Conservation (phyloP, 2,113 vertebrate species). For the Morone chrysops region DNA sequence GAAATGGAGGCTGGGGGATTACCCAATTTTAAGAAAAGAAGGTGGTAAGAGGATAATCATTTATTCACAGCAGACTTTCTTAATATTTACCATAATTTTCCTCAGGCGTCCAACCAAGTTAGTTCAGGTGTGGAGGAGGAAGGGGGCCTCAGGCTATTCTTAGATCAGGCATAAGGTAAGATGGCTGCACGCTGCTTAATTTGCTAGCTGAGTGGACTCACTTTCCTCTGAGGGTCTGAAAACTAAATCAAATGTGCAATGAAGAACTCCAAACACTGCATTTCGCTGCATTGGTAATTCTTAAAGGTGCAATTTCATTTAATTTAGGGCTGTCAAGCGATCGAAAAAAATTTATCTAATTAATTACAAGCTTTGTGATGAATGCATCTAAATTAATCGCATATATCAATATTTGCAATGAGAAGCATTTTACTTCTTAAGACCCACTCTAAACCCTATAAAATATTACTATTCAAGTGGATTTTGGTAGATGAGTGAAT, state of each 20-base stretch:
- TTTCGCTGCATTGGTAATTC: conserved; percentile 49
- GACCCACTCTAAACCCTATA: no score
- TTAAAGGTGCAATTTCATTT: conserved; percentile 26
- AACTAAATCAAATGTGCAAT: conserved; percentile 60
- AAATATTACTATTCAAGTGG: no score
- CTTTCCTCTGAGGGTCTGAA: conserved; percentile 52
- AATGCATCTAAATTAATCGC: no score
- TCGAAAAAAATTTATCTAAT: no score
- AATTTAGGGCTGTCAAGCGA: not conserved
- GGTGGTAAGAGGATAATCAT: conserved; percentile 25
- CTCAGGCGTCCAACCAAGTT: conserved; percentile 28
- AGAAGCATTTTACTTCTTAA: no score
- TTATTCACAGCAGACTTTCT: conserved; percentile 52
- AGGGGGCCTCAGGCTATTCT: conserved; percentile 44
- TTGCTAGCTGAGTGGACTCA: conserved; percentile 66
- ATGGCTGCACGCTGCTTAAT: conserved; percentile 62
- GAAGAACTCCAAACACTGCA: conserved; percentile 50
- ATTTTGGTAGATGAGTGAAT: no score
- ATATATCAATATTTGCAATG: no score
- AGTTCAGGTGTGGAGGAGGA: conserved; percentile 61
- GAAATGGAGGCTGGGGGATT: not conserved
- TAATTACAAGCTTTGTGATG: no score
- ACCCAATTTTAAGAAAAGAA: not conserved
- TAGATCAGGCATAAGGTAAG: conserved; percentile 46
- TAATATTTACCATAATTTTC: conserved; percentile 56